phyloP scores from a whole-genome alignment of 2,797 vertebrate species.

The Takifugu rubripes region DNA sequence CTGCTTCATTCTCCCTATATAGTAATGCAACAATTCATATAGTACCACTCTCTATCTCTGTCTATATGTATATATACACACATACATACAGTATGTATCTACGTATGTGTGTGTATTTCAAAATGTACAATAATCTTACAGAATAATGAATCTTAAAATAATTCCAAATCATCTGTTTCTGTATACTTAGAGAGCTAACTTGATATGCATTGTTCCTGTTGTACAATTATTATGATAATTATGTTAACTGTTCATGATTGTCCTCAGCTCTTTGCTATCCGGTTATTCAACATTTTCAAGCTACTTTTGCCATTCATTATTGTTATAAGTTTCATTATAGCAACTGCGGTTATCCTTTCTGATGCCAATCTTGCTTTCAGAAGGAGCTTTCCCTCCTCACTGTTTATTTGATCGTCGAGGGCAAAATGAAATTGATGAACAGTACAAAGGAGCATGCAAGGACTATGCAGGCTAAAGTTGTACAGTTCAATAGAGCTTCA shows the following conservation, averaged over 20 bases:
- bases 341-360: conserved; percentile 49
- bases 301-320: conserved; percentile 34
- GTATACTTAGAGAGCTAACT: no score
- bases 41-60: not conserved
- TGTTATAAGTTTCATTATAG: conserved; percentile 58
- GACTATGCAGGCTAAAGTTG: conserved; percentile 49
- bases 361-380: conserved; percentile 58
- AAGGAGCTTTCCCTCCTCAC: conserved; percentile 45
- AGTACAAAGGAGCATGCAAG: conserved; percentile 56
- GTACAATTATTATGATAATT: no score
- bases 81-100: no score
- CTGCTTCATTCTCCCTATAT: not conserved
- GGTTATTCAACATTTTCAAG: no score
- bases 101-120: no score
- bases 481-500: conserved; percentile 55
- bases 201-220: no score
- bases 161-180: no score
- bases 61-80: not conserved
- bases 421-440: conserved; percentile 63
- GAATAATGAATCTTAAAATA: no score
- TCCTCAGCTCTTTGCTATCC: no score
- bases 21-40: not conserved
- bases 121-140: no score
- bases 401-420: conserved; percentile 73
- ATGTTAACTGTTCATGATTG: no score